A percentile compares a stretch with the other conserved stretches of the same genome.
Conservation (phyloP, 2,888 invertebrate species). For the Chaitophorus viminalis region DNA sequence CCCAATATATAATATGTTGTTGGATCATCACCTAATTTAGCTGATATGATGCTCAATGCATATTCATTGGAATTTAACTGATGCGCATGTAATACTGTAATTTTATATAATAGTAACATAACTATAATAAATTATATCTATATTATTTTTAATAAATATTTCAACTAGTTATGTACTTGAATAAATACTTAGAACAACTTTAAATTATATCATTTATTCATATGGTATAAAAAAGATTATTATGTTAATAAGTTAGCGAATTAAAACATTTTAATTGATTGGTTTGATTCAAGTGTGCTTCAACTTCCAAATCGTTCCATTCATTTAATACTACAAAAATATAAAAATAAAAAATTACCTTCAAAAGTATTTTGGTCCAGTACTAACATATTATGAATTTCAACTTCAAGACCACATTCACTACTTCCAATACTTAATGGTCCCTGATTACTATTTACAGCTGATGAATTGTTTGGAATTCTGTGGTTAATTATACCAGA, state of each 20-base stretch:
- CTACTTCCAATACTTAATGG: constrained; percentile 38
- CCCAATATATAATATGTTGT: constrained; percentile 94
- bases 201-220: too few species aligned
- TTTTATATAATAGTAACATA: not conserved
- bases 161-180: too few species aligned
- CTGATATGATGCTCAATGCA: constrained; percentile 89
- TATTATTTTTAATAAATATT: too few species aligned
- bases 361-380: constrained; percentile 98
- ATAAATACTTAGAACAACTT: too few species aligned
- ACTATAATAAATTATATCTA: too few species aligned
- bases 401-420: constrained; percentile 80
- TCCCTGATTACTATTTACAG: constrained; percentile 23
- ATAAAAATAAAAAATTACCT: constrained; percentile 67
- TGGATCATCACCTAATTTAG: constrained; percentile 89
- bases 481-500: constrained; percentile 65
- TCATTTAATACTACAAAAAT: constrained; percentile 12
- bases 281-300: not conserved
- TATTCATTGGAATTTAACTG: constrained; percentile 91
- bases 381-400: constrained; percentile 88
- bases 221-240: not conserved
- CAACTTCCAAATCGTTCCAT: not conserved
- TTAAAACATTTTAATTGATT: not conserved
- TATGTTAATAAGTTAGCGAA: too few species aligned
- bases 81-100: constrained; percentile 88
- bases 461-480: constrained; percentile 1